phyloP scores from a whole-genome alignment of 2,113 vertebrate genomes.

The Psilopsiagon aurifrons region DNA sequence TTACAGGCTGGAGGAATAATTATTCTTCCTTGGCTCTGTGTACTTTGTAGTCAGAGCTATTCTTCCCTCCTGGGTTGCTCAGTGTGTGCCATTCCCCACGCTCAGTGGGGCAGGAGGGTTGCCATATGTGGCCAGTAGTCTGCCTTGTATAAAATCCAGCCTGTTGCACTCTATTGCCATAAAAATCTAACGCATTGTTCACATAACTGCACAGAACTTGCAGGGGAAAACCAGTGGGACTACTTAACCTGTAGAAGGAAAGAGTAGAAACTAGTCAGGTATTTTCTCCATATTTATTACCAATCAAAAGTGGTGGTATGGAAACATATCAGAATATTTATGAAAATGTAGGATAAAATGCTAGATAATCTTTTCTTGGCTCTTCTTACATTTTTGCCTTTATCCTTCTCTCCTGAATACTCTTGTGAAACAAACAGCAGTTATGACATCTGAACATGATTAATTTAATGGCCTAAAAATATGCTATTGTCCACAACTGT shows the following conservation, averaged over 20 bases:
- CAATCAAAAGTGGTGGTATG: neutral
- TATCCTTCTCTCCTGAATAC: neutral
- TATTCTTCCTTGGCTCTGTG: neutral
- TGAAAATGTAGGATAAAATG: neutral
- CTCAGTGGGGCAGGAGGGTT: neutral
- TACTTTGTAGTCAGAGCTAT: neutral
- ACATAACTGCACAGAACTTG: neutral
- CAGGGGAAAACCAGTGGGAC: neutral
- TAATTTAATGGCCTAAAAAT: constrained; percentile 4
- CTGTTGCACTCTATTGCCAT: neutral
- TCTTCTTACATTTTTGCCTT: neutral
- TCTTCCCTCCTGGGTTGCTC: neutral
- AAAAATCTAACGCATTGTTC: neutral
- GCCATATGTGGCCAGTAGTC: neutral
- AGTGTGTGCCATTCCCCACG: neutral
- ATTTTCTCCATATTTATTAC: neutral
- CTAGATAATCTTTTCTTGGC: neutral
- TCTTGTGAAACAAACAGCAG: neutral
- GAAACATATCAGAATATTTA: neutral
- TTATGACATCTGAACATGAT: neutral
- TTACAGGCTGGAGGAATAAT: constrained; percentile 47
- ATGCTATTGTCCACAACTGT: constrained; percentile 12
- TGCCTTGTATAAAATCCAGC: neutral
- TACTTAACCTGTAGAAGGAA: neutral
- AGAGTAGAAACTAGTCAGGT: neutral